Evolutionary conservation across 1,140 invertebrate genomes (phyloP).

Genomic region (Tribolium madens): DNA sequence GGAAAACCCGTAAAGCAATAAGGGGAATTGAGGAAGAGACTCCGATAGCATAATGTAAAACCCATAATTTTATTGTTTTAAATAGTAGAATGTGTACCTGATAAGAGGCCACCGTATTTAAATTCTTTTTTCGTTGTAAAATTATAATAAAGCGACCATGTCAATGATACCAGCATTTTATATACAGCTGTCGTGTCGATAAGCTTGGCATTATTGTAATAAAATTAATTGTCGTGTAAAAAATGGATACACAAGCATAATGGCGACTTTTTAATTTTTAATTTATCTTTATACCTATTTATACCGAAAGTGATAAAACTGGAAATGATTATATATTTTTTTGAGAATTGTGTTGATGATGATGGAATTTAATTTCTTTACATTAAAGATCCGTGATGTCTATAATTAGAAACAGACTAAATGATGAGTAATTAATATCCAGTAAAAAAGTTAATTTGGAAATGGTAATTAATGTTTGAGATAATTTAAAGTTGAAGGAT

Average conservation of each 20-base stretch:
- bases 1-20: no score
- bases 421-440: slow-evolving; percentile 46
- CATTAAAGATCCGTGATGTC: slow-evolving; percentile 21
- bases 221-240: not conserved
- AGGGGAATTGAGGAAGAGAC: no score
- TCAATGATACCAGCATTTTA: not conserved
- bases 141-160: not conserved
- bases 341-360: not conserved
- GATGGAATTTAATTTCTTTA: slow-evolving; percentile 9
- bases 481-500: slow-evolving; percentile 43
- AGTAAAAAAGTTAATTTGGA: slow-evolving; percentile 46
- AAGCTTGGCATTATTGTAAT: not conserved
- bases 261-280: not conserved
- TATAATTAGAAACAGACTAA: slow-evolving; percentile 45
- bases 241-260: not conserved
- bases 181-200: not conserved
- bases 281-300: not conserved
- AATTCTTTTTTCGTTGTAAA: not conserved
- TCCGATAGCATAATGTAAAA: no score
- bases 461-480: slow-evolving; percentile 46
- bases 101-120: not conserved
- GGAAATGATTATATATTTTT: not conserved
- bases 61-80: no score
- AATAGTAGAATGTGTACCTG: not conserved
- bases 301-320: not conserved